Conservation (phyloP, 2,888 invertebrate genomes). For the Pseudococcus longispinus region DNA sequence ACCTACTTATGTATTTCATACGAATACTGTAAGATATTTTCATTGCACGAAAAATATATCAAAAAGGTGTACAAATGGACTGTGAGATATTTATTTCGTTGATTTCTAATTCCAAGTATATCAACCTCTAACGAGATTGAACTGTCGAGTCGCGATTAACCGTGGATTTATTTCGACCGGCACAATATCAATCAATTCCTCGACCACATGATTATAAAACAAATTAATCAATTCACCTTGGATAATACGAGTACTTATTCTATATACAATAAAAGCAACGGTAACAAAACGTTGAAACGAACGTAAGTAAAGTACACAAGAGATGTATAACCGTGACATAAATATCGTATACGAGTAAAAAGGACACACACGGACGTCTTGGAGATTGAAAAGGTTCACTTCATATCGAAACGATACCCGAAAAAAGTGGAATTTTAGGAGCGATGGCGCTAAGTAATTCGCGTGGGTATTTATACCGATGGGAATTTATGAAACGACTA, state of each 20-base stretch:
- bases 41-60: too few species aligned
- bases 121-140: not conserved
- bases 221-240: slow-evolving; percentile 6
- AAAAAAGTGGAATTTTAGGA: not conserved
- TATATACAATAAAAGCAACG: not conserved
- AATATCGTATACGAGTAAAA: not conserved
- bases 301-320: not conserved
- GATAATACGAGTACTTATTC: not conserved
- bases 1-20: too few species aligned
- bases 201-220: not conserved
- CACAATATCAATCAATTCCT: not conserved
- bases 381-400: not conserved
- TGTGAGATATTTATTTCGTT: too few species aligned
- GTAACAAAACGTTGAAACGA: not conserved
- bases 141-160: not conserved
- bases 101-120: too few species aligned
- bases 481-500: not conserved
- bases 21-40: too few species aligned
- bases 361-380: not conserved
- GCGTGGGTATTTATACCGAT: not conserved
- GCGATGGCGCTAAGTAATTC: not conserved
- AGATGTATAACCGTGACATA: not conserved
- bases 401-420: not conserved
- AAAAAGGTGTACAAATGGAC: too few species aligned
- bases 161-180: not conserved